phyloP scores from a whole-genome alignment of 2,888 invertebrate genomes.

The Zygogramma bicolorata region DNA sequence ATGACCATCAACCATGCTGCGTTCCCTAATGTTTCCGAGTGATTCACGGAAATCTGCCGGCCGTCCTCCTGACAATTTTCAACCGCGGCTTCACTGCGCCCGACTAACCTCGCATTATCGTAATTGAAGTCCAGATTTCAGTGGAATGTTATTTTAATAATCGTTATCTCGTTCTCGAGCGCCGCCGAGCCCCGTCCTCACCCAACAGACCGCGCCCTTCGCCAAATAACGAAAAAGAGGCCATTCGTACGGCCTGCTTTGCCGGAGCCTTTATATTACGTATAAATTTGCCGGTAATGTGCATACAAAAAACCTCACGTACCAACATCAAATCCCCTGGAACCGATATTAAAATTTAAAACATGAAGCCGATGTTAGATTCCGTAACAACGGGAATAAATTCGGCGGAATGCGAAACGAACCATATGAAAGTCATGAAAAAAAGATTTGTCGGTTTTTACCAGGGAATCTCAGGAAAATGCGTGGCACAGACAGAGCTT shows the following conservation, averaged over 20 bases:
- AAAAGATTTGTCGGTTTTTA: constrained; percentile 2
- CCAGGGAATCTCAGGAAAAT: neutral
- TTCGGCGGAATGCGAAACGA: constrained; percentile 15
- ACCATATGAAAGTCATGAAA: constrained; percentile 31
- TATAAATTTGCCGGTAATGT: constrained; percentile 25
- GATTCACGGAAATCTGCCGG: neutral
- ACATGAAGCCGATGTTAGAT: constrained; percentile 40
- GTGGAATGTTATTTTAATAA: constrained; percentile 43
- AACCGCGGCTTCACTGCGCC: constrained; percentile 32
- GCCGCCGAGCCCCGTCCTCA: constrained; percentile 40
- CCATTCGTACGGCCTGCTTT: constrained; percentile 40
- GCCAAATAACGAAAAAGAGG: constrained; percentile 37
- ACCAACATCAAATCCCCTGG: constrained; percentile 26
- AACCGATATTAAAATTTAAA: constrained; percentile 43
- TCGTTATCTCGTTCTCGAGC: constrained; percentile 40
- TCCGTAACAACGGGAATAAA: constrained; percentile 34
- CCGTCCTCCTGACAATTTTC: constrained; percentile 27
- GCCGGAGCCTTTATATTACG: constrained; percentile 15
- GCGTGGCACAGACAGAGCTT: neutral
- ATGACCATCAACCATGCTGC: too few relatives aligned
- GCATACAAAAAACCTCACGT: constrained; percentile 32
- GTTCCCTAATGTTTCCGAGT: too few relatives aligned
- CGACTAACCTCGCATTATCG: constrained; percentile 34
- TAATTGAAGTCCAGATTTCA: constrained; percentile 41
- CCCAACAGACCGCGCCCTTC: constrained; percentile 33